A percentile compares a stretch with the other conserved stretches of the same genome.
Evolutionary conservation across 2,797 vertebrate genomes (phyloP).

Genomic region (Microctenopoma stevenorrisi): DNA sequence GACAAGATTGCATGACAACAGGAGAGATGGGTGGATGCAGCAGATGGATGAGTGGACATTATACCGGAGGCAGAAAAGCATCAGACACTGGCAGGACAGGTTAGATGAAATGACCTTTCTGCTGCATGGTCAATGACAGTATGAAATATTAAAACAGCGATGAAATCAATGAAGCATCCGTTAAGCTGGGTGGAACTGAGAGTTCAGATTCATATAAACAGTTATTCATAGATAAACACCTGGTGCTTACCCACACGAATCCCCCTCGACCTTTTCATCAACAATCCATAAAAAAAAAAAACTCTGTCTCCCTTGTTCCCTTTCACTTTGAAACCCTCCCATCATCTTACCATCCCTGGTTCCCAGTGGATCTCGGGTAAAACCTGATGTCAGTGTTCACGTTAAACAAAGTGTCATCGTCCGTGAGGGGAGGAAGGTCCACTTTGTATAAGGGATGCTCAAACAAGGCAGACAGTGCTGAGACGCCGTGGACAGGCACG

Average conservation of each 20-base stretch:
- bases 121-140: conserved; percentile 1
- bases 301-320: conserved; percentile 32
- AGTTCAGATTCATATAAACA: neutral
- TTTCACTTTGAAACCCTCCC: conserved; percentile 11
- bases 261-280: neutral
- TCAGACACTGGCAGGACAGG: conserved; percentile 6
- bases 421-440: conserved; percentile 84
- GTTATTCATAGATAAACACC: neutral
- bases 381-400: conserved; percentile 93
- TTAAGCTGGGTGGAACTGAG: no score
- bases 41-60: conserved; percentile 28
- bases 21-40: conserved; percentile 22
- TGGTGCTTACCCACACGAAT: neutral
- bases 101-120: conserved; percentile 5
- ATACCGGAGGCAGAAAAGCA: conserved; percentile 17
- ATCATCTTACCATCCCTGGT: conserved; percentile 89
- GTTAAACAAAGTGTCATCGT: conserved; percentile 92
- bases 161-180: no score
- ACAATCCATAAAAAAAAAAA: conserved; percentile 1
- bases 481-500: conserved; percentile 54
- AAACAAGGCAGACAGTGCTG: conserved; percentile 86
- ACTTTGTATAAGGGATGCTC: conserved; percentile 88
- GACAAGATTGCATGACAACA: neutral
- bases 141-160: neutral
- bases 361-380: conserved; percentile 88